Conservation (phyloP, 2,797 vertebrate genomes). For the Gadopsis marmoratus region DNA sequence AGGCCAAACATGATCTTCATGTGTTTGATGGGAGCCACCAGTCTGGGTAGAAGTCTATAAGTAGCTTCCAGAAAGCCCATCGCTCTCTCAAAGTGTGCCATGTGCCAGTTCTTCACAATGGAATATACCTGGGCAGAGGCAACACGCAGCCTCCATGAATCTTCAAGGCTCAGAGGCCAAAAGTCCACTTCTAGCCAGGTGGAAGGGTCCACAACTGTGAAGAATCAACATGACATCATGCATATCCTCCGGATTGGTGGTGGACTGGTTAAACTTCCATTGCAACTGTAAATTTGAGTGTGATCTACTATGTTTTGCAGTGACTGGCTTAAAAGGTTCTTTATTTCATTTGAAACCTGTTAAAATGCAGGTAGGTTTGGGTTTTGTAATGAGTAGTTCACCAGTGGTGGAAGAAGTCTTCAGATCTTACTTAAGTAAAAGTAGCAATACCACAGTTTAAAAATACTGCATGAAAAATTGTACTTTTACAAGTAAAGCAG, state of each 20-base stretch:
- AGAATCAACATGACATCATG: background rate
- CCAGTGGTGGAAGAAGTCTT: background rate
- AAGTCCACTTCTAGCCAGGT: conserved; percentile 72
- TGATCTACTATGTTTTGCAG: background rate
- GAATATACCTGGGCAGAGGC: conserved; percentile 67
- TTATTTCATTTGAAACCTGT: background rate
- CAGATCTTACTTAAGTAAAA: background rate
- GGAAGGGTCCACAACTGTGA: conserved; percentile 67
- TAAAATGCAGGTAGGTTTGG: background rate
- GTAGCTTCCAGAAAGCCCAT: conserved; percentile 73
- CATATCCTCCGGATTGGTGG: background rate
- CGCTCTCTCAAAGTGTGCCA: conserved; percentile 70
- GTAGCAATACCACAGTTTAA: too few relatives aligned
- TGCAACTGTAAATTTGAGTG: background rate
- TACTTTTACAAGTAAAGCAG: too few relatives aligned
- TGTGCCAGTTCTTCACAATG: conserved; percentile 72
- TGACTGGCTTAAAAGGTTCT: background rate
- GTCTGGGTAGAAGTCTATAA: conserved; percentile 69
- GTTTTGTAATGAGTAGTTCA: background rate
- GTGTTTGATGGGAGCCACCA: conserved; percentile 83
- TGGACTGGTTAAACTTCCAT: background rate
- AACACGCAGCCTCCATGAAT: conserved; percentile 75
- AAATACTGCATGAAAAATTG: background rate
- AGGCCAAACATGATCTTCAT: conserved; percentile 87
- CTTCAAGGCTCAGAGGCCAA: conserved; percentile 66